Base-by-base conservation (phyloP, 2,797 vertebrate genomes). In the Urophycis tenuis region DNA sequence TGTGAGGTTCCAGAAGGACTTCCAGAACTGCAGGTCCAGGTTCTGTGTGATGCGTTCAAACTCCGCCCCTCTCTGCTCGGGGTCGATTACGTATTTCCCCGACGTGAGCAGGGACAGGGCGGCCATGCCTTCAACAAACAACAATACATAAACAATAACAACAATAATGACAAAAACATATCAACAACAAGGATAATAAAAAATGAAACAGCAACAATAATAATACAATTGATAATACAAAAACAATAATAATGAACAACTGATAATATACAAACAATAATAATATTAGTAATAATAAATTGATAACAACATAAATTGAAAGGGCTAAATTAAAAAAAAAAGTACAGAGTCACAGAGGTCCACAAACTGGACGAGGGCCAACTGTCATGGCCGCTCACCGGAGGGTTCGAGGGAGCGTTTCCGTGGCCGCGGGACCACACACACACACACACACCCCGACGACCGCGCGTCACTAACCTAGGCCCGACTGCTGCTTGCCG, bases 41-140 rank as follows among this genome's bases (percentile, higher is more conserved):
- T 93, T 94, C 84, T 94, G 93, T 22, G 92, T 94, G 2, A 94
- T 93, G 77, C 92, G 91, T 33, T 94, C 93, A 73, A 94, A 94
- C 86, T 93, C 91, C 0, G 83, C 73, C 0, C 93, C 93, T 1
- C 93, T 90, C 75, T 93, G 71, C 80, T 94, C 93, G 29, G 93
- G 93, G 77, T 94, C 91, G 0, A 94, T 85, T 71, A 93, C 88
- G 41, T 94, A 94, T 75, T 94, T 94, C 72, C 93, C 93, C 12
- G 93, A 94, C 1, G 92, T 92, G 81, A 94, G 87, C 74, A 94
- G 83, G 0, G 93, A 93, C 4, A 93, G 88, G 7, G 93, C 93
- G 0, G 93, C 93, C 72, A 87, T 80, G 10, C 92, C 93, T 94
- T 80, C 53, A 25, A n/a, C 71, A 30, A 31, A 7, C 49, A 74